Conservation (phyloP, 35 echinoderm and acorn worm species). For the Lytechinus pictus region DNA sequence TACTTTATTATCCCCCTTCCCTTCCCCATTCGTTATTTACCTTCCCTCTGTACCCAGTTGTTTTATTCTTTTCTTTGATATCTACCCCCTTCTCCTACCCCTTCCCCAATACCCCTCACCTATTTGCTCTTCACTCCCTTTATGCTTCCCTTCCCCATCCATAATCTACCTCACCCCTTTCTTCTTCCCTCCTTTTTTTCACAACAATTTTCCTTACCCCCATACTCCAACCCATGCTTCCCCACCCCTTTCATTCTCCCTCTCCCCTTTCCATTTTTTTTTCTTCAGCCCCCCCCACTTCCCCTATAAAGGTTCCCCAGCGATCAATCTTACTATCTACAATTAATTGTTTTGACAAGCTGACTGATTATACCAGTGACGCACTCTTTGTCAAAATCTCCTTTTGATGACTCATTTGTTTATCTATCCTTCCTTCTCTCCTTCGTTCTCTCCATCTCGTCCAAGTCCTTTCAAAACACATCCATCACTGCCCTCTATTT, state of each 20-base stretch:
- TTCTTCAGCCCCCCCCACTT: background rate
- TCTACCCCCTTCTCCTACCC: background rate
- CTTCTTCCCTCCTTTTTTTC: background rate
- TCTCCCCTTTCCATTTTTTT: too few species aligned
- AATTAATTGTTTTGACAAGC: slow-evolving; percentile 48
- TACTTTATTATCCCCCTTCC: background rate
- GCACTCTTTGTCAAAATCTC: slow-evolving; percentile 36
- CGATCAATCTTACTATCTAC: background rate
- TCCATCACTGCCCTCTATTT: slow-evolving; percentile 21
- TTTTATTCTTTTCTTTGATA: background rate
- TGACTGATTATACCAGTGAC: slow-evolving; percentile 32
- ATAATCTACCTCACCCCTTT: too few species aligned
- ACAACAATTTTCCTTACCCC: background rate
- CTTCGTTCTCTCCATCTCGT: background rate
- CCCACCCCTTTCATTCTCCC: background rate
- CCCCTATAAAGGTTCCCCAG: background rate
- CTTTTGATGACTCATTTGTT: slow-evolving; percentile 34
- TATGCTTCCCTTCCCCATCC: background rate
- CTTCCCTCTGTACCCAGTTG: background rate
- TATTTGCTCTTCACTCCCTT: background rate
- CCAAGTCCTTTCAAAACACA: background rate
- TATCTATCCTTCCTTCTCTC: slow-evolving; percentile 23
- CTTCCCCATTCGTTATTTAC: background rate
- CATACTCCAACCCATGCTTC: background rate
- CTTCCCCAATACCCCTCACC: background rate